Evolutionary conservation across 1,140 invertebrate species (phyloP).

Genomic region (Drosophila kohkoa): DNA sequence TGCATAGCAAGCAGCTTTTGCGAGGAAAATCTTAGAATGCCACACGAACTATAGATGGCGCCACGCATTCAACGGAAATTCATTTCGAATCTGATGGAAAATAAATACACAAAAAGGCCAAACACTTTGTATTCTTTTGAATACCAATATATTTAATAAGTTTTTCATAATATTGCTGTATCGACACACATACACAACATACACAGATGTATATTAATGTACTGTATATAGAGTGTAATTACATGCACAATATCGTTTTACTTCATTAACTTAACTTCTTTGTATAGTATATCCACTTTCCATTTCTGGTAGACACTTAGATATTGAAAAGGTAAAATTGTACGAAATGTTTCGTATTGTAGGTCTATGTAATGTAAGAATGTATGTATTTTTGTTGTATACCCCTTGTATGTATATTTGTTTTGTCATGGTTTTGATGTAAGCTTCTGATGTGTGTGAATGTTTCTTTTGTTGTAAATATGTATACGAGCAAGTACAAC

Average conservation of each 20-base stretch:
- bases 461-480: slow-evolving; percentile 5
- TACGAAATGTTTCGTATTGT: slow-evolving; percentile 65
- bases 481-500: slow-evolving; percentile 24
- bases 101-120: slow-evolving; percentile 3
- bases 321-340: slow-evolving; percentile 82
- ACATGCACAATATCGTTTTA: slow-evolving; percentile 60
- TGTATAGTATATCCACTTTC: slow-evolving; percentile 39
- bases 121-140: slow-evolving; percentile 53
- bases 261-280: slow-evolving; percentile 43
- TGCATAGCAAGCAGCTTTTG: slow-evolving; percentile 4
- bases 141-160: slow-evolving; percentile 79
- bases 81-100: not conserved
- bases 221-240: slow-evolving; percentile 44
- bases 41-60: slow-evolving; percentile 11
- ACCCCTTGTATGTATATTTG: slow-evolving; percentile 31
- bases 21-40: too few relatives aligned
- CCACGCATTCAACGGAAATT: not conserved
- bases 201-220: slow-evolving; percentile 3
- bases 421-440: slow-evolving; percentile 6
- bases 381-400: slow-evolving; percentile 53
- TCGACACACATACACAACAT: slow-evolving; percentile 50
- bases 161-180: slow-evolving; percentile 64
- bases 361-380: slow-evolving; percentile 42
- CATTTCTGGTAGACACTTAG: slow-evolving; percentile 77
- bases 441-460: slow-evolving; percentile 14